Evolutionary conservation across 2,113 vertebrate genomes (phyloP), one percentile per base, ranked within the genome.

Genomic region (Gnathonemus echidnorhynchus): DNA sequence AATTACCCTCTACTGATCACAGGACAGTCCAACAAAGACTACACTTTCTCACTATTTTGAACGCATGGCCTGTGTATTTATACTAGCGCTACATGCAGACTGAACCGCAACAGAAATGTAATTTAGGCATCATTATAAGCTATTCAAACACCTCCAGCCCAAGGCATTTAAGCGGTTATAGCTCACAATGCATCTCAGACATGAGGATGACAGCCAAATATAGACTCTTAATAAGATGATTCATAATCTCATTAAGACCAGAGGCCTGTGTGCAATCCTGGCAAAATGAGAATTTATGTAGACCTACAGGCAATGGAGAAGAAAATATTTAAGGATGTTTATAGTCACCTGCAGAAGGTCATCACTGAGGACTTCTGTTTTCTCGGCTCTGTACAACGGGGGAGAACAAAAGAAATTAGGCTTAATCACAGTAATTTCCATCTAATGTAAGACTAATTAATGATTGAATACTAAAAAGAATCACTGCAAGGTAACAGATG

Each of bases 301-400:
- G 49, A 53, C 10, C 83, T 49, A 86, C 83, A 24, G 83, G 50
- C n/a, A 42, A 88, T n/a, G 11, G 35, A 11, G 35, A 46, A 35
- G 31, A 21, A 58, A 13, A 17, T 80, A 86, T n/a, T 42, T 56
- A 92, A 93, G 80, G 90, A 94, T 93, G 89, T 27, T 31, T 70
- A 27, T 70, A 93, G 93, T 96, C 97, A 99, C 98, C 98, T 98
- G 98, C 89, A 99, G 89, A 90, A 99, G 97, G 95, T 99, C 98
- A 95, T 99, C 98, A 88, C 97, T 99, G 92, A 99, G 98, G 21
- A 99, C 98, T 95, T 99, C 98, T 0, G 98, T 99, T 94, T 98
- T 99, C 96, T 99, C 98, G 27, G 98, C 98, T 95, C 98, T 99
- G 96, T 91, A 91, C 45, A 94, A 91, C 86, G 91, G 94, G 62